These are phyloP conservation scores for Parazoanthus swiftii DNA, from an alignment of 92 coral and sea anemone species.

Conservation along the genomic window DNA sequence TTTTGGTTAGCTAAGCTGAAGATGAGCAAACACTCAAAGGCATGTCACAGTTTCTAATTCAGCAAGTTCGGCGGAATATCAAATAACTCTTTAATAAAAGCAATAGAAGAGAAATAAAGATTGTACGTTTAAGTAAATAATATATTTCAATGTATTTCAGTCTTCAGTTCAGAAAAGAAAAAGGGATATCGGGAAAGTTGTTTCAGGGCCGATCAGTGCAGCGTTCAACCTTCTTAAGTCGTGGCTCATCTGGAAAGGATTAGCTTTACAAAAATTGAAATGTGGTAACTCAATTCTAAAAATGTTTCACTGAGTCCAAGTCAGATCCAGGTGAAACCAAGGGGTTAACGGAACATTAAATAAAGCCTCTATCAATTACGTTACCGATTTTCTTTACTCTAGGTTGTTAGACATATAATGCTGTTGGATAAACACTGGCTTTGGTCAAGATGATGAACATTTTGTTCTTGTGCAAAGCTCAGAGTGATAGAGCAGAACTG, in stretches of 20 bases:
- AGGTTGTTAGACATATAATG: not conserved
- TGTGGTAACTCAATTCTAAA: not conserved
- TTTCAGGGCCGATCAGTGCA: not conserved
- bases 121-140: too few species aligned
- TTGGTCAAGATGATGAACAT: not conserved
- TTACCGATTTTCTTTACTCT: not conserved
- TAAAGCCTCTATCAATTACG: conserved; percentile 11
- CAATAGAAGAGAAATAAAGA: not conserved
- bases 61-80: not conserved
- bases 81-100: not conserved
- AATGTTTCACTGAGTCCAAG: not conserved
- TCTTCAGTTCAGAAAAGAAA: not conserved
- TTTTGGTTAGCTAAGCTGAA: conserved; percentile 14
- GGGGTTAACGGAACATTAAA: not conserved
- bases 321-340: not conserved
- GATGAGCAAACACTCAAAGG: not conserved
- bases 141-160: not conserved
- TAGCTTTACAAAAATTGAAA: not conserved
- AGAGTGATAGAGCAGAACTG: not conserved
- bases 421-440: not conserved
- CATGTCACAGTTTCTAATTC: not conserved
- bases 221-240: not conserved
- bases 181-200: not conserved
- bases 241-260: not conserved
- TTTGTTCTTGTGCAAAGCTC: not conserved